phyloP scores from a whole-genome alignment of 2,797 vertebrate species.

The Sparidentex hasta region DNA sequence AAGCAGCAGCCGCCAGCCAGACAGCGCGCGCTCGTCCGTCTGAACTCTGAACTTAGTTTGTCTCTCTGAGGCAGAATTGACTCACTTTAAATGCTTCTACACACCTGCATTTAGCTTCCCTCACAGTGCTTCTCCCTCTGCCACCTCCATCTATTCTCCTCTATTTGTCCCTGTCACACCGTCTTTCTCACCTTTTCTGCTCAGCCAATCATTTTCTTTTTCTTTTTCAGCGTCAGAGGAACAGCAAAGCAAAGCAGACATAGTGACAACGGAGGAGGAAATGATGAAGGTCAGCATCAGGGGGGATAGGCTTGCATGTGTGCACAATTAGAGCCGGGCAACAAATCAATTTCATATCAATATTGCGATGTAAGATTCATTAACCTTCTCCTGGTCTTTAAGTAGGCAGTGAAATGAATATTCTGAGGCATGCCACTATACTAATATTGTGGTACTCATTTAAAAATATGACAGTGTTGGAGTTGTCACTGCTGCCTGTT shows the following conservation, averaged over 20 bases:
- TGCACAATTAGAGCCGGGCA: background rate
- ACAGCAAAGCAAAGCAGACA: slow-evolving; percentile 34
- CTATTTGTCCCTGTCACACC: slow-evolving; percentile 3
- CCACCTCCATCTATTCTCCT: slow-evolving; percentile 13
- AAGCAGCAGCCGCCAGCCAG: slow-evolving; percentile 19
- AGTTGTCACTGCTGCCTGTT: background rate
- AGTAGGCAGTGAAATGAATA: too few relatives aligned
- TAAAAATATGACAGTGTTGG: background rate
- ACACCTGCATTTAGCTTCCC: slow-evolving; percentile 32
- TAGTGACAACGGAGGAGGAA: slow-evolving; percentile 22
- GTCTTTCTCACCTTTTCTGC: slow-evolving; percentile 8
- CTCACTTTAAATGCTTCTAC: slow-evolving; percentile 19
- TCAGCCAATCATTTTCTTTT: slow-evolving; percentile 1
- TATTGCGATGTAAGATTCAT: background rate
- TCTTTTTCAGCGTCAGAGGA: slow-evolving; percentile 43
- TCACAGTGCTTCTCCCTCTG: slow-evolving; percentile 20
- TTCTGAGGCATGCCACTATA: too few relatives aligned
- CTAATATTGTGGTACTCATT: background rate
- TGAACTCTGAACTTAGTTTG: slow-evolving; percentile 54
- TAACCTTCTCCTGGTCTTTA: background rate
- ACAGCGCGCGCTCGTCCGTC: slow-evolving; percentile 21
- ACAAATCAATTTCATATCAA: slow-evolving; percentile 19
- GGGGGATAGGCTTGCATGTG: background rate
- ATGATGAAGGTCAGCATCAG: slow-evolving; percentile 7
- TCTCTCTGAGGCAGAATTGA: slow-evolving; percentile 35